Percentiles rank a stretch among this genome's conserved stretches.
Conservation (phyloP, 2,113 vertebrate species). For the Antennarius striatus region DNA sequence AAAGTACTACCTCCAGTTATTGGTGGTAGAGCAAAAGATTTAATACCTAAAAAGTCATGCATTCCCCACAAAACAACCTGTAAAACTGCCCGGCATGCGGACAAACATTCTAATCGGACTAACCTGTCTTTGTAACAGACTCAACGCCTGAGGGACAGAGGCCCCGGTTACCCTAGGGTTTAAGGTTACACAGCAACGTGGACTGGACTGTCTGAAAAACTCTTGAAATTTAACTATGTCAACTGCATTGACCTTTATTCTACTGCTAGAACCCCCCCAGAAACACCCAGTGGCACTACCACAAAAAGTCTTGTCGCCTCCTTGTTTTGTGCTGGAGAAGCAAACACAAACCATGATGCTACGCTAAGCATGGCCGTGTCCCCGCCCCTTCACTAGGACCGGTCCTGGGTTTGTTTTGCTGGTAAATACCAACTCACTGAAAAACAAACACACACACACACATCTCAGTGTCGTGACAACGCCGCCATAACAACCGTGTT, state of each 20-base stretch:
- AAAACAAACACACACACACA: slow-evolving; percentile 14
- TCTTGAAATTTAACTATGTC: slow-evolving; percentile 69
- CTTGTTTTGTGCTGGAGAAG: slow-evolving; percentile 7
- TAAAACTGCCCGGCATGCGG: slow-evolving; percentile 1
- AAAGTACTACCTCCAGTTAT: too few relatives aligned
- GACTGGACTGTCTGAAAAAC: slow-evolving; percentile 63
- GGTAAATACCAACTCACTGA: slow-evolving; percentile 41
- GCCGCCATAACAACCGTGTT: slow-evolving; percentile 44
- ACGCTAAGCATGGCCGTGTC: slow-evolving; percentile 24
- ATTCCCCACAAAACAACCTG: not conserved
- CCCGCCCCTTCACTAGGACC: slow-evolving; percentile 30
- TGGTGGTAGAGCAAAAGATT: too few relatives aligned
- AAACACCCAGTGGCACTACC: slow-evolving; percentile 19
- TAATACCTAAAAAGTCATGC: too few relatives aligned
- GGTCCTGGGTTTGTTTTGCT: slow-evolving; percentile 43
- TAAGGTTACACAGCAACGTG: slow-evolving; percentile 67
- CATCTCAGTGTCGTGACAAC: slow-evolving; percentile 16
- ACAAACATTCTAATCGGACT: slow-evolving; percentile 2
- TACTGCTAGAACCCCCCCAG: slow-evolving; percentile 25
- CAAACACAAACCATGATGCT: slow-evolving; percentile 8
- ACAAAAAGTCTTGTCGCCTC: slow-evolving; percentile 21
- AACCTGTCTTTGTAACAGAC: slow-evolving; percentile 28
- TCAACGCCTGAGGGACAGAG: slow-evolving; percentile 48
- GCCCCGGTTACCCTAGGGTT: slow-evolving; percentile 46
- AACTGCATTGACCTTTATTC: slow-evolving; percentile 49